Base-by-base conservation (phyloP, 2,797 vertebrate species). In the Meda fulgida region DNA sequence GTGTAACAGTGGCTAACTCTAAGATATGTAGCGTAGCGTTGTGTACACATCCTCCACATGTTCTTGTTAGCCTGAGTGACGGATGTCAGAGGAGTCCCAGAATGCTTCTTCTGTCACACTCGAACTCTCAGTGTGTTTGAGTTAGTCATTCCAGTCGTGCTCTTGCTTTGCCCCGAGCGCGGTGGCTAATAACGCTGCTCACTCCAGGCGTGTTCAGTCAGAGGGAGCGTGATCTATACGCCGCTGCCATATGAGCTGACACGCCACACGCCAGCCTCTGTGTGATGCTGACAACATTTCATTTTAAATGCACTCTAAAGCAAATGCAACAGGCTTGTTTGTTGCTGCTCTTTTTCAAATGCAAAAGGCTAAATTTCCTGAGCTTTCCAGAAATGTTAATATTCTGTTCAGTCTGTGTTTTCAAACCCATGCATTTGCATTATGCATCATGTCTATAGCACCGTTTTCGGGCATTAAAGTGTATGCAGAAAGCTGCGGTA, bases 81-180 rank as follows among this genome's bases (percentile, higher is more conserved):
- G 31, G 66, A 81, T 71, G 66, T 71, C 66, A 81, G 46, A 36
- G 26, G 18, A 81, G 51, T 71, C 51, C 67, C 38, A 38, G 34
- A 71, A 71, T 43, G 36, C 48, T 58, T 55, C 7, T 36, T 38
- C 14, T 46, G 40, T 66, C 63, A 48, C 29, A n/a, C 40, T 46
- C 13, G 0, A n/a, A n/a, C 16, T 80, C 78, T 51, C 34, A 19
- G 14, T 51, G 46, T 18, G 31, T 71, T 67, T 38, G 66, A 81
- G 48, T 53, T 81, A 21, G 80, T 66, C 46, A 53, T 66, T 79
- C 29, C 78, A 66, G 60, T 19, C 78, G 11, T 36, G 78, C 63
- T 69, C 43, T 80, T n/a, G 29, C 67, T 58, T 70, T 29, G 34
- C 66, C 34, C n/a, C 5, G 48, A 81, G 67, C n/a, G 51, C 51